A percentile compares a stretch with the other conserved stretches of the same genome.
These are phyloP conservation scores for Lathamus discolor DNA, from an alignment of 2,113 vertebrate genomes.

Conservation along the genomic window DNA sequence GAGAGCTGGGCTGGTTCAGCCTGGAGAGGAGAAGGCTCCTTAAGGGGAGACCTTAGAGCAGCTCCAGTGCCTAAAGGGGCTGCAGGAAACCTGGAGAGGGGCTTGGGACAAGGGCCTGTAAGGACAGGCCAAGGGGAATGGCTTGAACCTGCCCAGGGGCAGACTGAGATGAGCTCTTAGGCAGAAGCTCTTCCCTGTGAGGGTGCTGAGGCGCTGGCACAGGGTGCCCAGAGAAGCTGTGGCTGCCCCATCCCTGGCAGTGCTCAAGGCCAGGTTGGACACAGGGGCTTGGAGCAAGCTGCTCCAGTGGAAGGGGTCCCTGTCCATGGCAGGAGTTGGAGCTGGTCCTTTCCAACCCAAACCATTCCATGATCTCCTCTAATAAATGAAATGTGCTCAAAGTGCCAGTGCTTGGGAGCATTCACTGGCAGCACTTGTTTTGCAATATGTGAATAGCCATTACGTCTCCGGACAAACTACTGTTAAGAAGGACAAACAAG, in stretches of 20 bases:
- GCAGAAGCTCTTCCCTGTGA: too few relatives aligned
- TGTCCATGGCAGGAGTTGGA: not conserved
- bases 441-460: not conserved
- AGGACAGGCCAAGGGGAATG: too few relatives aligned
- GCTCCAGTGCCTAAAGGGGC: not conserved
- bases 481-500: not conserved
- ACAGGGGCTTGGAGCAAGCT: not conserved
- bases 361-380: not conserved
- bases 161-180: too few relatives aligned
- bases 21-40: not conserved
- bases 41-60: not conserved
- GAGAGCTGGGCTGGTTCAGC: not conserved
- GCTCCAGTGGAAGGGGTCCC: not conserved
- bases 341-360: not conserved
- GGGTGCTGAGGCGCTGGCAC: too few relatives aligned
- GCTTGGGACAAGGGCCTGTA: too few relatives aligned
- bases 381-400: not conserved
- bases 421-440: rapidly evolving
- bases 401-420: rapidly evolving
- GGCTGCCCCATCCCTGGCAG: too few relatives aligned
- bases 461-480: too few relatives aligned
- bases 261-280: not conserved
- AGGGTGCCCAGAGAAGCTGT: too few relatives aligned
- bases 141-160: too few relatives aligned
- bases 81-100: too few relatives aligned